A percentile compares a stretch with the other conserved stretches of the same genome.
These are phyloP conservation scores for Eilema griseolum DNA, from an alignment of 2,888 invertebrate species.

Conservation along the genomic window DNA sequence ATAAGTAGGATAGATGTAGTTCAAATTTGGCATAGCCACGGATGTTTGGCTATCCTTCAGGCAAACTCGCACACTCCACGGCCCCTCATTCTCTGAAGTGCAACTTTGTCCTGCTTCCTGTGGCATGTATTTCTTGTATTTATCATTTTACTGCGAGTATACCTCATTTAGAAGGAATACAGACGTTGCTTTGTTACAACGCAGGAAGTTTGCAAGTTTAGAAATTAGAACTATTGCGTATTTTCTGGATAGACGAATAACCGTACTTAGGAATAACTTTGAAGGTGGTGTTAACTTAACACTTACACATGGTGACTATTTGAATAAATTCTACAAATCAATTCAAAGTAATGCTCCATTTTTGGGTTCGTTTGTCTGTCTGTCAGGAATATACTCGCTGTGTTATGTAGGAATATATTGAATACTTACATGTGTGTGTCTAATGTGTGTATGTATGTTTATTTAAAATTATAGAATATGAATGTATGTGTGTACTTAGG, in stretches of 20 bases:
- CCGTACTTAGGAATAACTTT: not conserved
- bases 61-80: not conserved
- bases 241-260: not conserved
- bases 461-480: too few relatives aligned
- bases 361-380: too few relatives aligned
- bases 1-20: not conserved
- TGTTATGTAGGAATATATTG: too few relatives aligned
- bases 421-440: too few relatives aligned
- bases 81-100: conserved; percentile 47
- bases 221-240: not conserved
- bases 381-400: too few relatives aligned
- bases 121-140: conserved; percentile 29
- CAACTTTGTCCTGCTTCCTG: conserved; percentile 63
- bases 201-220: conserved; percentile 39
- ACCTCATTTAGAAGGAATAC: conserved; percentile 29
- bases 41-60: conserved; percentile 17
- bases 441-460: too few relatives aligned
- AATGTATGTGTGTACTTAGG: too few relatives aligned
- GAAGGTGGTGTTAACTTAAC: not conserved
- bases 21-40: conserved; percentile 7
- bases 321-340: too few relatives aligned
- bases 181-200: conserved; percentile 41
- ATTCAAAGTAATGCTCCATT: too few relatives aligned
- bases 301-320: not conserved
- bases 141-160: conserved; percentile 37